Evolutionary conservation across 1,140 invertebrate species (phyloP).

Genomic region (Ditylenchus dipsaci): DNA sequence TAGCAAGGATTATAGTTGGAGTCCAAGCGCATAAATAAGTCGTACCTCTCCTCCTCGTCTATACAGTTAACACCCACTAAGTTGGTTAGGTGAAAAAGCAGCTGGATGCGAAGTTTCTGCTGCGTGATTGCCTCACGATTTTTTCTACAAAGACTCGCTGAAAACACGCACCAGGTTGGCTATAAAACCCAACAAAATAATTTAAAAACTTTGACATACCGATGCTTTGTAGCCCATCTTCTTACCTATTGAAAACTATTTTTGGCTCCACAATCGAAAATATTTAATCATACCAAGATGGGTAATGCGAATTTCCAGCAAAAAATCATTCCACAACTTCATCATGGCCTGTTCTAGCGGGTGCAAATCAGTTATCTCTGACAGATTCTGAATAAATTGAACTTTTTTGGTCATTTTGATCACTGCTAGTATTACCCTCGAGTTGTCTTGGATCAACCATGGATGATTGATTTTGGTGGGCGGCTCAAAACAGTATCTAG

Average conservation of each 20-base stretch:
- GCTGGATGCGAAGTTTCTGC: slow-evolving; percentile 17
- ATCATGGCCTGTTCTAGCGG: slow-evolving; percentile 21
- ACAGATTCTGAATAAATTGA: slow-evolving; percentile 17
- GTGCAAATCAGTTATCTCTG: slow-evolving; percentile 25
- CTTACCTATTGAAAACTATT: not conserved
- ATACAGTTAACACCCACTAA: slow-evolving; percentile 1
- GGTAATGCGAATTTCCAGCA: slow-evolving; percentile 25
- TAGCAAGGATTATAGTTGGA: slow-evolving; percentile 3
- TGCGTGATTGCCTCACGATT: slow-evolving; percentile 1
- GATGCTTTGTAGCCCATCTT: slow-evolving; percentile 26
- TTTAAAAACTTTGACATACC: slow-evolving; percentile 5
- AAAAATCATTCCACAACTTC: slow-evolving; percentile 28
- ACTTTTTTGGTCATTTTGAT: slow-evolving; percentile 10
- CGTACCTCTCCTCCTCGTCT: slow-evolving; percentile 29
- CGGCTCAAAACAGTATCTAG: slow-evolving; percentile 15
- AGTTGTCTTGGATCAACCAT: slow-evolving; percentile 23
- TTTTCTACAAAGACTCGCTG: slow-evolving; percentile 22
- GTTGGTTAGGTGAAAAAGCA: slow-evolving; percentile 18
- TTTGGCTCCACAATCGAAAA: not conserved
- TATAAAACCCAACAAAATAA: not conserved
- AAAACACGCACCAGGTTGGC: not conserved
- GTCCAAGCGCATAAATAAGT: slow-evolving; percentile 18
- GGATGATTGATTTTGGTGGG: slow-evolving; percentile 24
- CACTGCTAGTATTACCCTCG: slow-evolving; percentile 13
- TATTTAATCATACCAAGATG: slow-evolving; percentile 5